A percentile compares a stretch with the other conserved stretches of the same genome.
Conservation (phyloP, 2,888 invertebrate genomes). For the Galeruca laticollis region DNA sequence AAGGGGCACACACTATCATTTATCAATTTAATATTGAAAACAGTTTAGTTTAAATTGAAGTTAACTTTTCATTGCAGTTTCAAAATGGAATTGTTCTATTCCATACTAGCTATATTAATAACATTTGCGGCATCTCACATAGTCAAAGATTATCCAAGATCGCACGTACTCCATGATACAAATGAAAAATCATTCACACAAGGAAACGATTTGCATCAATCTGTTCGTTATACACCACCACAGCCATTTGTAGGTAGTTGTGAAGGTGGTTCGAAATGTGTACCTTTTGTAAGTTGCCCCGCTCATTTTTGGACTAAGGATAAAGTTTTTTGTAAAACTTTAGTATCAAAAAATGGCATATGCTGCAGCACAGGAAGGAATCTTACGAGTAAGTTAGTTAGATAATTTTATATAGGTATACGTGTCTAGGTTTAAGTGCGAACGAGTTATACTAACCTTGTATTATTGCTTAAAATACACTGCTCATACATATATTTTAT, state of each 20-base stretch:
- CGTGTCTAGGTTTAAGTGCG: no score
- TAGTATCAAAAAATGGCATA: constrained; percentile 68
- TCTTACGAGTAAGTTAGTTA: constrained; percentile 70
- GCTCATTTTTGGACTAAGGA: constrained; percentile 68
- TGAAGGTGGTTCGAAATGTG: constrained; percentile 69
- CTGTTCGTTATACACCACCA: constrained; percentile 4
- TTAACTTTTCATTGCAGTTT: background rate
- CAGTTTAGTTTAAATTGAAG: background rate
- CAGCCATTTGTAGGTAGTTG: constrained; percentile 60
- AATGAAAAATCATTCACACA: constrained; percentile 7
- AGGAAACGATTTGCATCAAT: constrained; percentile 10
- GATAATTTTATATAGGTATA: no score
- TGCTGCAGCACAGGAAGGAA: constrained; percentile 75
- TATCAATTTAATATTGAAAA: no score
- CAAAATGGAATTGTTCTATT: constrained; percentile 9
- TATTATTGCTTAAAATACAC: no score
- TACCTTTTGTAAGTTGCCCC: constrained; percentile 76
- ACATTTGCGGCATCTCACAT: constrained; percentile 9
- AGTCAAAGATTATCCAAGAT: constrained; percentile 12
- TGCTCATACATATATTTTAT: no score
- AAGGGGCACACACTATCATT: no score
- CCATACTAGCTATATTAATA: background rate
- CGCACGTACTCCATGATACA: constrained; percentile 11
- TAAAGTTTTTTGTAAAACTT: constrained; percentile 68
- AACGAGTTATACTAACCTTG: no score